These are phyloP conservation scores for Semaprochilodus insignis DNA, from an alignment of 2,797 vertebrate species.

Conservation along the genomic window DNA sequence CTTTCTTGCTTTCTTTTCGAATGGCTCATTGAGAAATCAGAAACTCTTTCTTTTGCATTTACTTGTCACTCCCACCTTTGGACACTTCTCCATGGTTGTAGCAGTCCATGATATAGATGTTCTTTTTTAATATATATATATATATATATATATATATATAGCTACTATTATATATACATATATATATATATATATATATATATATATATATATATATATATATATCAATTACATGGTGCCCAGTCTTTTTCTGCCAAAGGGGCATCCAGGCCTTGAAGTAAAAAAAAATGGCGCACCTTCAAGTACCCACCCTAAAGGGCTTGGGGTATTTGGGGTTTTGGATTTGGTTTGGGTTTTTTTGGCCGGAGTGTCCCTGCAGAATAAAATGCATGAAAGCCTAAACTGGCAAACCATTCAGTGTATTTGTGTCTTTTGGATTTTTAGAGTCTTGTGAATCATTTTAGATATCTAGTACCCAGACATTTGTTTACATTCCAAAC, in stretches of 20 bases:
- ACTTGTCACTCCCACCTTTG: slow-evolving; percentile 22
- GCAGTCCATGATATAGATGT: slow-evolving; percentile 38
- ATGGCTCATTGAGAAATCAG: background rate
- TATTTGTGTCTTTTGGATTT: background rate
- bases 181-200: too few species aligned
- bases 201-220: background rate
- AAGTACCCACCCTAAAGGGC: too few species aligned
- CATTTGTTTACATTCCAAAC: background rate
- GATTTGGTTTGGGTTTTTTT: too few species aligned
- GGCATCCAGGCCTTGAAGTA: too few species aligned
- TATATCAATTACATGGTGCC: background rate
- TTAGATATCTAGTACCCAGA: background rate
- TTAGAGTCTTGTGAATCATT: background rate
- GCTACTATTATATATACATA: slow-evolving; percentile 2
- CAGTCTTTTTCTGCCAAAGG: too few species aligned
- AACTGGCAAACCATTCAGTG: background rate
- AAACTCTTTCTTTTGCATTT: background rate
- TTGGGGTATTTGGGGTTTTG: too few species aligned
- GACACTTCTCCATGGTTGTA: slow-evolving; percentile 82
- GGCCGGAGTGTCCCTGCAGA: too few species aligned
- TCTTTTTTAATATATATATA: background rate
- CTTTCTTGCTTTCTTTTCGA: background rate
- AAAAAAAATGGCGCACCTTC: too few species aligned
- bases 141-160: background rate
- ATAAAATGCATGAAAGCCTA: too few species aligned